Evolutionary conservation across 1,140 invertebrate species (phyloP), one percentile per base, ranked within the genome.

Genomic region (Camponotus floridanus): DNA sequence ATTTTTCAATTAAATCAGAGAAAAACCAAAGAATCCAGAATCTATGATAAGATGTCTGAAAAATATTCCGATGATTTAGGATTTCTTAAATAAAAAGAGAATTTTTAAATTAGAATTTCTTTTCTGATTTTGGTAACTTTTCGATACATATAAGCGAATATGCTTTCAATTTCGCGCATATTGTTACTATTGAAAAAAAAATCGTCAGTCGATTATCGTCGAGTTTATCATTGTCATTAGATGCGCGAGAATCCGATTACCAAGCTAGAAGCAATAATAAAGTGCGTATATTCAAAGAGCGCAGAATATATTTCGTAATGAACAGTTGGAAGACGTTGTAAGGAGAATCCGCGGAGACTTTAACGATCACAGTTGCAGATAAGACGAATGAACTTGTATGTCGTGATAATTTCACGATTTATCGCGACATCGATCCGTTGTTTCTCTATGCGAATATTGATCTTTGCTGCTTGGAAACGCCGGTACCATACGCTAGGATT

Each of bases 241-340:
- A 83, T 26, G 79, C 79, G 55, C 55, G 74, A 65, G 83, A 85
- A 85, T 85, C 71, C 45, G 74, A 13, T 78, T 76, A 85, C 71
- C 45, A 51, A 79, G 83, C 31, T 85, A 61, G 59, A 67, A 76
- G 15, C 13, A 42, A 11, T 15, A 33, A 55, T 55, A 4, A 70
- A 68, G 26, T 36, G 62, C 62, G 64, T 33, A 80, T 21, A n/a
- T 26, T 21, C 15, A 33, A 70, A 70, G 7, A 26, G 39, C 21
- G 64, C n/a, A 13, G 31, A 15, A 70, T 39, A 67, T 6, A 55
- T 68, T 67, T 79, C 18, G 48, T 36, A 21, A 51, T 39, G n/a
- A 39, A 7, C 33, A 39, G 45, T 45, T 13, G 65, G 61, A 68
- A 15, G 39, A 83, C 26, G n/a, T 26, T 71, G 18, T 51, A n/a